These are phyloP conservation scores for Diuraphis noxia DNA, from an alignment of 1,140 invertebrate species.

Conservation along the genomic window DNA sequence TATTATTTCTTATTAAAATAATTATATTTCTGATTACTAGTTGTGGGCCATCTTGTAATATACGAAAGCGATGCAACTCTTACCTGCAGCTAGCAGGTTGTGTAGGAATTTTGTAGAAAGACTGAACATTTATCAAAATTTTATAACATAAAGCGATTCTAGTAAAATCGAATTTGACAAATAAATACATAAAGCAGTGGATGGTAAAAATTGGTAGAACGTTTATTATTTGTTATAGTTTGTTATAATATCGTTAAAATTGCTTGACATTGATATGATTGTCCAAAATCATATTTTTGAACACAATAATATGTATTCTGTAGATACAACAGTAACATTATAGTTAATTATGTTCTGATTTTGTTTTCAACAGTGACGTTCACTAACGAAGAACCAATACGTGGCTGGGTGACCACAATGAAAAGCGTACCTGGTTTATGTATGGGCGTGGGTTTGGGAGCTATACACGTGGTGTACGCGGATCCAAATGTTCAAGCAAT, in stretches of 20 bases:
- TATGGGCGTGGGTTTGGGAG: background rate
- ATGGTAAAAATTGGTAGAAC: too few relatives aligned
- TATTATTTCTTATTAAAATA: background rate
- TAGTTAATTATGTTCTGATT: background rate
- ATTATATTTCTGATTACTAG: background rate
- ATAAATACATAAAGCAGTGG: too few relatives aligned
- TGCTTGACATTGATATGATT: background rate
- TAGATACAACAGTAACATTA: too few relatives aligned
- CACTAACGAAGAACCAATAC: background rate
- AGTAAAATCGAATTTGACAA: too few relatives aligned
- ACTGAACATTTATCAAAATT: too few relatives aligned
- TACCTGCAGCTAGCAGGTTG: too few relatives aligned
- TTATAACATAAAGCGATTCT: too few relatives aligned
- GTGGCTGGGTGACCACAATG: background rate
- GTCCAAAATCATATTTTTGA: background rate
- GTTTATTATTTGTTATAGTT: too few relatives aligned
- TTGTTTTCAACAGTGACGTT: background rate
- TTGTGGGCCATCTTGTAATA: too few relatives aligned
- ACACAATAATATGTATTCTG: background rate
- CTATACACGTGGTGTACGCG: background rate
- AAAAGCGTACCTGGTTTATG: constrained; percentile 12
- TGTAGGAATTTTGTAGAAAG: too few relatives aligned
- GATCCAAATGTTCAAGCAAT: background rate
- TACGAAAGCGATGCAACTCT: too few relatives aligned
- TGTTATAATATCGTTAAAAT: background rate